Conservation (phyloP, 2,797 vertebrate genomes). For the Sebastes cheni region DNA sequence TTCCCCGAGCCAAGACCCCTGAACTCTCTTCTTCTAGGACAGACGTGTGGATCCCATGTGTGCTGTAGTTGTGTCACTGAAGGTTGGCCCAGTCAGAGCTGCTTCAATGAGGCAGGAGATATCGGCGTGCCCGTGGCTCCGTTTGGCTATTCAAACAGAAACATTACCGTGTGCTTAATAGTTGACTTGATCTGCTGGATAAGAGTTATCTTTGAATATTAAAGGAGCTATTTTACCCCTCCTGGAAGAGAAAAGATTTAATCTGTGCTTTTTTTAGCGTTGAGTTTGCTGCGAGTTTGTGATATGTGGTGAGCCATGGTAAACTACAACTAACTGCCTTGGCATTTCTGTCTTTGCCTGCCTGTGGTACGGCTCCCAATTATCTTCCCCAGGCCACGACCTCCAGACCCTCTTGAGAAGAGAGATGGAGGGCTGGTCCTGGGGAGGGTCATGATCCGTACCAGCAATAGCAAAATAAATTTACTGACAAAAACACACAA, state of each 20-base stretch:
- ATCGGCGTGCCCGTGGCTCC: constrained; percentile 17
- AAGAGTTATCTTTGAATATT: neutral
- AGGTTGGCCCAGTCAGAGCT: constrained; percentile 44
- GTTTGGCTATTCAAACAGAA: constrained; percentile 4
- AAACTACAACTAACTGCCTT: constrained; percentile 5
- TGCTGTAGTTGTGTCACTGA: constrained; percentile 58
- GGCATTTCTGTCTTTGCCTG: constrained; percentile 34
- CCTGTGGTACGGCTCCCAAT: constrained; percentile 43
- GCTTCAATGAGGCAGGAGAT: constrained; percentile 46
- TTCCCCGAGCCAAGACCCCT: constrained; percentile 65
- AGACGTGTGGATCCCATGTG: constrained; percentile 55
- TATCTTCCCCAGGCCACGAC: constrained; percentile 48
- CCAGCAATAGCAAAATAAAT: constrained; percentile 15
- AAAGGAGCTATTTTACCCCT: neutral
- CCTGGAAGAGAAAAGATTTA: neutral
- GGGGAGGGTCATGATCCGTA: constrained; percentile 36
- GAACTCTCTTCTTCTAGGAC: constrained; percentile 57
- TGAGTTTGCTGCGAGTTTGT: neutral
- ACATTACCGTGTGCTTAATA: neutral
- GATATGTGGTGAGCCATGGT: neutral
- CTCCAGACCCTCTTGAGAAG: constrained; percentile 27
- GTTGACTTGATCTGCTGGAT: neutral
- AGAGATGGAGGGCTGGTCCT: constrained; percentile 25
- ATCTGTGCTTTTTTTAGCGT: neutral
- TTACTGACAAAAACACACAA: neutral